Base-by-base conservation (phyloP, 2,888 invertebrate genomes). In the Pyralis farinalis region DNA sequence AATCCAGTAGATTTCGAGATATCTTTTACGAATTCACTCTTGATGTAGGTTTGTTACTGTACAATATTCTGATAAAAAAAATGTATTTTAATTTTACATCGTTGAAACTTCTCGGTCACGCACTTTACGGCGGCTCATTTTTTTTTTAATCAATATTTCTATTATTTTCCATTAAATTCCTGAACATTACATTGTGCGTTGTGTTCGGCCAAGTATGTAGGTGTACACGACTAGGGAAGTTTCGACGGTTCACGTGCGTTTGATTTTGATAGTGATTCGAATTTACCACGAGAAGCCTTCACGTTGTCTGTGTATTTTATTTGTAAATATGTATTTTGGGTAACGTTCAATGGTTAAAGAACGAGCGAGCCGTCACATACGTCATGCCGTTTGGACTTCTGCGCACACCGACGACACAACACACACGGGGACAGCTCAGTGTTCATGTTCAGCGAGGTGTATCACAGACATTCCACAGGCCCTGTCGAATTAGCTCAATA, bases 401-500 rank as follows among this genome's bases (percentile, higher is more conserved):
- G 85, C 80, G 80, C 84, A 85, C 74, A 76, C 73, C 59, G 55
- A 58, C 51, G 39, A 38, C 50, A 16, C 16, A 4, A 16, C 16
- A 16, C 16, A 45, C 34, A 49, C 49, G 46, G 47, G 46, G 43
- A 46, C 47, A 49, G 44, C 48, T 51, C 47, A 58, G 54, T 46
- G 35, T 43, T 51, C 44, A 42, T 35, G 38, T 40, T 51, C 38
- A 30, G 16, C 47, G 43, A 64, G 64, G 63, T 74, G 70, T 64
- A 71, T 63, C 70, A 63, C 66, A 73, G 59, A 84, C 86, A 86
- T 86, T 88, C 87, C 87, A 83, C 78, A 71, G 71, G 71, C 77
- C 76, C 77, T 66, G 76, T 73, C 76, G 72, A 75, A 77, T 84
- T 78, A 84, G 87, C 84, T 87, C 85, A 85, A 84, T 71, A 74